Base-by-base conservation (phyloP, 2,888 invertebrate genomes). In the Yponomeuta cagnagella region DNA sequence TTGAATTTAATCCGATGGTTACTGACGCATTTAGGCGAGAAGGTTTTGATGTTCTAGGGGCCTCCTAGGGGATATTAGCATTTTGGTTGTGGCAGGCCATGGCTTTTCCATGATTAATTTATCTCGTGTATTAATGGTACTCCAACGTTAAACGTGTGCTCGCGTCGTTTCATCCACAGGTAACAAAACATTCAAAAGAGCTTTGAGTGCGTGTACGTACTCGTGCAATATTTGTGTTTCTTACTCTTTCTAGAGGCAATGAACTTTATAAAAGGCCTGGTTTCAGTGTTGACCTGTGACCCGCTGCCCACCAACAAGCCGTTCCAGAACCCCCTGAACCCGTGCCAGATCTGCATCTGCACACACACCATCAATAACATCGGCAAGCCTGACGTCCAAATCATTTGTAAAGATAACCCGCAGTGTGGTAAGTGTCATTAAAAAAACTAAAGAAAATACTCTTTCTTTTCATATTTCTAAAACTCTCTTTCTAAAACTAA, bases 311-410 rank as follows among this genome's bases (percentile, higher is more conserved):
- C 74, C 67, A 81, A 83, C 68, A 74, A 75, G 68, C 82, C 81
- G 1, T 90, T 87, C 75, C 77, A 83, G 70, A 87, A 88, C 73
- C 90, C 89, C 1, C 72, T 87, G 73, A 85, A 90, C 70, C 89
- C 88, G 9, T 90, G 90, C 76, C 89, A 89, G 74, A 75, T 84
- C 31, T 90, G 90, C 74, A 74, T 85, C 48, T 90, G 90, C 75
- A 74, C 70, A 58, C 78, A 80, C 65, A 66, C 74, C 0, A 8
- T 78, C 10, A 77, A 78, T 70, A 10, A 70, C 2, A 75, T 74
- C 52, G 85, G 84, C 3, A 75, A 76, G 23, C 74, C 73, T 15
- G 85, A 88, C 31, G 78, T 82, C 23, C 74, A 79, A 23, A 85
- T 90, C 30, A 75, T 80, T 2, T 90, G 90, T 76, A 76, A 82